These are phyloP conservation scores for Eolophus roseicapilla DNA, from an alignment of 2,113 vertebrate species.

Conservation along the genomic window DNA sequence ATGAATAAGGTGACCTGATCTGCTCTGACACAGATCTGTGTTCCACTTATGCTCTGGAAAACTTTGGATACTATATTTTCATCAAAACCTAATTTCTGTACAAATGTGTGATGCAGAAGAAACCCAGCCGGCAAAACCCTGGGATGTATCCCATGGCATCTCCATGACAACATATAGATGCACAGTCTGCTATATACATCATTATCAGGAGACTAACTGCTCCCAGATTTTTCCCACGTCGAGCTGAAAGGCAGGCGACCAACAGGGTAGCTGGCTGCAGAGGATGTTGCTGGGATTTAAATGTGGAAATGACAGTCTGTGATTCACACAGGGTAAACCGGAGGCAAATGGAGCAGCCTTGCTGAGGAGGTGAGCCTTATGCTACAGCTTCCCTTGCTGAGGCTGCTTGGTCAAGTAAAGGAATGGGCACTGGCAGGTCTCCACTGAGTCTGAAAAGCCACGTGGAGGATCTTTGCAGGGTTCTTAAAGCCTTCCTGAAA, in stretches of 20 bases:
- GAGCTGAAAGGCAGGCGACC: neutral
- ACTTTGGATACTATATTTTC: conserved; percentile 38
- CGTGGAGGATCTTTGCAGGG: neutral
- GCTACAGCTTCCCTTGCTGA: neutral
- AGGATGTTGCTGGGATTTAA: neutral
- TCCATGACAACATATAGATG: conserved; percentile 57
- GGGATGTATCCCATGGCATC: conserved; percentile 20
- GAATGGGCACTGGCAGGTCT: neutral
- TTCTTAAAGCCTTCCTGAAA: neutral
- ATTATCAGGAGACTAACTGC: neutral
- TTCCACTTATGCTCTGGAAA: conserved; percentile 54
- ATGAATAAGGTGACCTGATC: conserved; percentile 59
- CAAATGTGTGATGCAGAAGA: conserved; percentile 12
- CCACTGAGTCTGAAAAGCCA: neutral
- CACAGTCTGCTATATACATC: neutral
- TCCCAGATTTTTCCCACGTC: neutral
- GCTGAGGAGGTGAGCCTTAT: neutral
- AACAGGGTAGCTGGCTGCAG: neutral
- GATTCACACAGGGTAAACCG: neutral
- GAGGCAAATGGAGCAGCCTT: neutral
- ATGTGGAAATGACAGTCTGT: neutral
- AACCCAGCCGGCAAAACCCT: neutral
- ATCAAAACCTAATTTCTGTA: conserved; percentile 49
- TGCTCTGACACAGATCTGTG: conserved; percentile 61
- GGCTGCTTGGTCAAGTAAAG: neutral